These are phyloP conservation scores for Cebus imitator DNA, from an alignment of 2,113 vertebrate species.

Conservation along the genomic window DNA sequence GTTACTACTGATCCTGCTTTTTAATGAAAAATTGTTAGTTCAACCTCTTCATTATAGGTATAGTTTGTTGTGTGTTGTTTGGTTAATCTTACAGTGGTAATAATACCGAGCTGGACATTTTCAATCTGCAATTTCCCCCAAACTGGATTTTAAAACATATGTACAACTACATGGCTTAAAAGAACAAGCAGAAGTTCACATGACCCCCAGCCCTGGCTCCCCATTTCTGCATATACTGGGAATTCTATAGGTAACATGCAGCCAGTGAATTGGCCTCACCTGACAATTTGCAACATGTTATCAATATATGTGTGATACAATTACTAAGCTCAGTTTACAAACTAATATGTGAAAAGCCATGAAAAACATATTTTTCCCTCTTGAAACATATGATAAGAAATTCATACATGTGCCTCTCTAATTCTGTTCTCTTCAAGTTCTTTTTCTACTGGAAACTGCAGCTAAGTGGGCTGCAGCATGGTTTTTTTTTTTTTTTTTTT, in stretches of 20 bases:
- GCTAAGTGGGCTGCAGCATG: background rate
- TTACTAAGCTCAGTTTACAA: background rate
- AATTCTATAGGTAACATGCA: background rate
- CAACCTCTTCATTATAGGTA: background rate
- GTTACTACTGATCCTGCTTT: background rate
- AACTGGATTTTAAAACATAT: constrained; percentile 12
- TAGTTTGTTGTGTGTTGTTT: background rate
- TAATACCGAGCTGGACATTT: background rate
- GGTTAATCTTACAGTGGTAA: background rate
- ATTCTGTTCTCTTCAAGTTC: background rate
- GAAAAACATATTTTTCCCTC: background rate
- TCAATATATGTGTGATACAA: background rate
- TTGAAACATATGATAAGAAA: background rate
- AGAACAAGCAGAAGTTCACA: background rate
- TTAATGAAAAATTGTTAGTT: background rate
- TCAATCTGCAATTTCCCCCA: background rate
- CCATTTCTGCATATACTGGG: background rate
- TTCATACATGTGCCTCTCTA: background rate
- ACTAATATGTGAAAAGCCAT: background rate
- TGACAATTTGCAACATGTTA: background rate
- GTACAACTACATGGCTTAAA: background rate
- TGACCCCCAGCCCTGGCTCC: too few relatives aligned
- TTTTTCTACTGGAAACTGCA: background rate
- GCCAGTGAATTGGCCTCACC: background rate
- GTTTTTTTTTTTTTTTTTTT: too few relatives aligned